A percentile compares a stretch with the other conserved stretches of the same genome.
Conservation (phyloP, 2,113 vertebrate species). For the Toxostoma redivivum region DNA sequence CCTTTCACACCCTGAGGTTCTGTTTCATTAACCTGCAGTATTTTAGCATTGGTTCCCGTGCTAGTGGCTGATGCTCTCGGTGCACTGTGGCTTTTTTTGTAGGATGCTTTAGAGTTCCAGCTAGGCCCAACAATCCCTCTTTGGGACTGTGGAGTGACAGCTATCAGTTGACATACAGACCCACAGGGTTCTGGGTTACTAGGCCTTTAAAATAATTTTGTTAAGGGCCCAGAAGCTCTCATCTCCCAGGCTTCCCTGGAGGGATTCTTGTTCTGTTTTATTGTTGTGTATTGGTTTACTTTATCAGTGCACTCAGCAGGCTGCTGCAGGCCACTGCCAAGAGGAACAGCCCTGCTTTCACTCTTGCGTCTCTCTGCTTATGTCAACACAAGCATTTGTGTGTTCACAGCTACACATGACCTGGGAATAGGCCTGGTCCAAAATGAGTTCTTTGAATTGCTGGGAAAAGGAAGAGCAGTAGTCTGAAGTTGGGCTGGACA, state of each 20-base stretch:
- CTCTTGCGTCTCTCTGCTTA: neutral
- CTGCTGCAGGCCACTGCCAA: neutral
- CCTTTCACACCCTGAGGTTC: neutral
- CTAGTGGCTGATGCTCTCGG: rapidly evolving
- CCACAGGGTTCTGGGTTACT: neutral
- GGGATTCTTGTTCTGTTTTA: neutral
- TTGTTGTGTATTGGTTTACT: neutral
- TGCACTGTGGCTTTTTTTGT: neutral
- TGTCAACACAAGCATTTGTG: neutral
- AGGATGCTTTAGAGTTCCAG: neutral
- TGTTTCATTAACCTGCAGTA: neutral
- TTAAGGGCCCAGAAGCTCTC: neutral
- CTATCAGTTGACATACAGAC: neutral
- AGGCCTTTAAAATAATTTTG: neutral
- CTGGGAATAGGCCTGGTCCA: neutral
- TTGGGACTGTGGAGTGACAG: neutral
- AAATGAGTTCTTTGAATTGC: neutral
- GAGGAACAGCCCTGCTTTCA: neutral
- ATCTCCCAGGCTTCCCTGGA: neutral
- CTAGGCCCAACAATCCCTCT: neutral
- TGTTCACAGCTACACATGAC: neutral
- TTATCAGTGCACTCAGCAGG: neutral
- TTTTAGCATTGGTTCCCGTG: rapidly evolving
- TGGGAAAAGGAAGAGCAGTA: neutral
- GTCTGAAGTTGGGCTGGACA: neutral